phyloP scores from a whole-genome alignment of 2,113 vertebrate genomes.

The Passer domesticus region DNA sequence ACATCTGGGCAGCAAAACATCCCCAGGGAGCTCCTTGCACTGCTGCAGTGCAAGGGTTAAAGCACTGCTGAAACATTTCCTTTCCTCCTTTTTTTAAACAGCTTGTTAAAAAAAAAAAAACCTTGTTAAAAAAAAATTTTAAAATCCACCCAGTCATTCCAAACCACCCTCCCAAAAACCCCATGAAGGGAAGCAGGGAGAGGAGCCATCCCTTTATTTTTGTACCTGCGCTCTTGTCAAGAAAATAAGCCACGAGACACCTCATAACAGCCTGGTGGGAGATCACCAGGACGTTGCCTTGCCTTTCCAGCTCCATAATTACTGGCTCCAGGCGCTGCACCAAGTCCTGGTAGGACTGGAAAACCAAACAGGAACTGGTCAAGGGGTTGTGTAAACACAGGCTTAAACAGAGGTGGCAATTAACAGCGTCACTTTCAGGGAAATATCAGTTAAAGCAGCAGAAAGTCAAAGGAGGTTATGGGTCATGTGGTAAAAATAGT shows the following conservation, averaged over 20 bases:
- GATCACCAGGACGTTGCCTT: slow-evolving; percentile 92
- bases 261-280: slow-evolving; percentile 98
- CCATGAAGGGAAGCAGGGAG: not conserved
- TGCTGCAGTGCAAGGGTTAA: not conserved
- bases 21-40: not conserved
- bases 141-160: not conserved
- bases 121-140: not conserved
- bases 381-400: not conserved
- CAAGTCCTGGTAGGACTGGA: slow-evolving; percentile 94
- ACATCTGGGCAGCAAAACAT: accelerated
- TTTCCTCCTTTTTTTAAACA: not conserved
- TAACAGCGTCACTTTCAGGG: not conserved
- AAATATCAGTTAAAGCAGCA: not conserved
- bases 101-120: not conserved
- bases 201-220: not conserved
- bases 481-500: not conserved
- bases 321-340: slow-evolving; percentile 95
- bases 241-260: slow-evolving; percentile 94
- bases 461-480: not conserved
- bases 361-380: not conserved
- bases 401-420: not conserved
- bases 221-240: slow-evolving; percentile 94
- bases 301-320: slow-evolving; percentile 97
- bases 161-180: not conserved
- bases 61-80: not conserved